Base-by-base conservation (phyloP, 92 coral and sea anemone species). In the Epizoanthus stellaris region DNA sequence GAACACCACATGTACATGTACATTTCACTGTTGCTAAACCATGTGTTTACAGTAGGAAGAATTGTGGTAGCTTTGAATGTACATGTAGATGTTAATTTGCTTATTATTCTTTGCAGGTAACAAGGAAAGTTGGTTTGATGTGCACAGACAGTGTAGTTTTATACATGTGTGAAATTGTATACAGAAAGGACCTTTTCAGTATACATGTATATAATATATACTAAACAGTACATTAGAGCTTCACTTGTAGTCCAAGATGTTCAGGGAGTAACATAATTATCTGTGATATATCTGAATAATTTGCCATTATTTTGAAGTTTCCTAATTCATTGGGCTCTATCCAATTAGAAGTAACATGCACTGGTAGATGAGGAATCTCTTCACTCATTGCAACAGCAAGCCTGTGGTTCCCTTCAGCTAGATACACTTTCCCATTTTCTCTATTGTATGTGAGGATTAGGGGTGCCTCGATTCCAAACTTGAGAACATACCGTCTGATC, bases 401-500 rank as follows among this genome's bases (percentile, higher is more conserved):
- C 74, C 89, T 56, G 73, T 85, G 89, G 59, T 84, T 84, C 42
- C 87, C 87, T 40, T 84, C 87, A 0, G 70, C 60, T 17, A 81
- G 10, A n/a, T 77, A 76, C 36, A 36, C 83, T 40, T 85, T 75
- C 4, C 88, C 82, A 23, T 64, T 85, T 8, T 21, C 14, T 12
- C 3, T 47, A 74, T 85, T 85, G 53, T 63, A 76, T 17, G 75
- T 62, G 2, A 85, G 61, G 43, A 75, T 64, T 4, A 85, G 63
- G n/a, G 88, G 88, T 64, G 83, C 47, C 19, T 75, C 88, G 42
- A 75, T 74, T 57, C 88, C 84, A 75, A 61, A 75, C 52, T 73
- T 75, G 9, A 85, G 73, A 21, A 85, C 84, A 64, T 75, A 68
- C 19, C 82, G 81, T 2, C 79, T 85, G 38, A 85, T 76, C 38